Evolutionary conservation across 1,140 invertebrate species (phyloP).

Genomic region (Gryllus bimaculatus): DNA sequence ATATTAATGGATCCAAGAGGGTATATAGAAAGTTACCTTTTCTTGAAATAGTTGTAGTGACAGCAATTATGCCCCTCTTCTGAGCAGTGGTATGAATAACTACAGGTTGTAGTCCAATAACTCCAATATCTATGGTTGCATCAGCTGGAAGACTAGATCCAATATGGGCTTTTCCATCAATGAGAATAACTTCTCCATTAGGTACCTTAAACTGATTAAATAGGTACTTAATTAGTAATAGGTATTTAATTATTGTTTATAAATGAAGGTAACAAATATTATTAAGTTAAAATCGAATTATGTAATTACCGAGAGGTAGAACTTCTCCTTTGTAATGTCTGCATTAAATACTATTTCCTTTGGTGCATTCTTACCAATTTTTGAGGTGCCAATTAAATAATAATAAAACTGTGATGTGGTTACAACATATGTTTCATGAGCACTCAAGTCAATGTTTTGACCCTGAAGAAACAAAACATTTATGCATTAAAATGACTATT

Average conservation of each 20-base stretch:
- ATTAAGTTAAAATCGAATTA: background rate
- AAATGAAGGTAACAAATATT: background rate
- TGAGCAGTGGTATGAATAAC: background rate
- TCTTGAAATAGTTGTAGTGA: background rate
- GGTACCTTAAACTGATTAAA: background rate
- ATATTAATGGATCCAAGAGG: too few species aligned
- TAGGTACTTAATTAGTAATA: background rate
- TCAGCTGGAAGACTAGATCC: background rate
- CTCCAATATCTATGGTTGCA: background rate
- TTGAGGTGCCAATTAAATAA: background rate
- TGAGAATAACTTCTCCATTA: background rate
- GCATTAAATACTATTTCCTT: background rate
- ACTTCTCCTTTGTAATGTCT: background rate
- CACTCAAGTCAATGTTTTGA: background rate
- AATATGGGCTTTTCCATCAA: background rate
- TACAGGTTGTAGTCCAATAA: background rate
- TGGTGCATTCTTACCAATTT: background rate
- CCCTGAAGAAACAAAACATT: background rate
- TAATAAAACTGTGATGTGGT: too few species aligned
- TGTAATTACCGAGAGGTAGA: background rate
- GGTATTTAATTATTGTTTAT: background rate
- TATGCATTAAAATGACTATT: background rate
- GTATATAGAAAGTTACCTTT: background rate
- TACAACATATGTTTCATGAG: too few species aligned
- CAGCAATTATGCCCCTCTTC: background rate